A percentile compares a stretch with the other conserved stretches of the same genome.
phyloP scores from a whole-genome alignment of 2,113 vertebrate species.

The Oreotrochilus melanogaster region DNA sequence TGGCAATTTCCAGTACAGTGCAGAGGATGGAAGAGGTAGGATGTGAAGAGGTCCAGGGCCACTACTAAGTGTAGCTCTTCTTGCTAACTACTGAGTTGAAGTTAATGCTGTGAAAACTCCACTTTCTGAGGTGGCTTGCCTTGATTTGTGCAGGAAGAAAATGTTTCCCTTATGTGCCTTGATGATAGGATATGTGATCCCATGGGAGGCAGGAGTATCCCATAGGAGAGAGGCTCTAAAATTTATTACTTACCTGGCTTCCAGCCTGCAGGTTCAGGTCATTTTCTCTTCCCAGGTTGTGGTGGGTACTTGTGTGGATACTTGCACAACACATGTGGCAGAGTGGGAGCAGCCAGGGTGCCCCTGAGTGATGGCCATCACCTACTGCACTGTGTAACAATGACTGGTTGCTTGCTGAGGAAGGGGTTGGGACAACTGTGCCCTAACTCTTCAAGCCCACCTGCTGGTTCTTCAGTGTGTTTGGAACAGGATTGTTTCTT shows the following conservation, averaged over 20 bases:
- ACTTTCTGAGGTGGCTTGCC: not conserved
- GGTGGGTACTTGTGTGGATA: not conserved
- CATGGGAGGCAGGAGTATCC: not conserved
- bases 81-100: not conserved
- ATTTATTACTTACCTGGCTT: not conserved
- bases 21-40: not conserved
- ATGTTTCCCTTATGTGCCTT: not conserved
- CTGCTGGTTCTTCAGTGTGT: not conserved
- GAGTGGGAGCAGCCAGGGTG: rapidly evolving
- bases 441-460: not conserved
- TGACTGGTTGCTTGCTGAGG: not conserved
- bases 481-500: slow-evolving; percentile 28
- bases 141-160: not conserved
- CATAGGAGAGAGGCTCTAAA: not conserved
- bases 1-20: not conserved
- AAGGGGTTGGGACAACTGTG: not conserved
- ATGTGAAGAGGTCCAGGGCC: not conserved
- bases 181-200: not conserved
- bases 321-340: rapidly evolving
- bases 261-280: not conserved
- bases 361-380: not conserved
- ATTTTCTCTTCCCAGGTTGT: not conserved
- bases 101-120: not conserved
- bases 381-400: not conserved
- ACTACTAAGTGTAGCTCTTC: not conserved